Evolutionary conservation across 2,797 vertebrate species (phyloP), one percentile per base, ranked within the genome.

Genomic region (Argentina silus): DNA sequence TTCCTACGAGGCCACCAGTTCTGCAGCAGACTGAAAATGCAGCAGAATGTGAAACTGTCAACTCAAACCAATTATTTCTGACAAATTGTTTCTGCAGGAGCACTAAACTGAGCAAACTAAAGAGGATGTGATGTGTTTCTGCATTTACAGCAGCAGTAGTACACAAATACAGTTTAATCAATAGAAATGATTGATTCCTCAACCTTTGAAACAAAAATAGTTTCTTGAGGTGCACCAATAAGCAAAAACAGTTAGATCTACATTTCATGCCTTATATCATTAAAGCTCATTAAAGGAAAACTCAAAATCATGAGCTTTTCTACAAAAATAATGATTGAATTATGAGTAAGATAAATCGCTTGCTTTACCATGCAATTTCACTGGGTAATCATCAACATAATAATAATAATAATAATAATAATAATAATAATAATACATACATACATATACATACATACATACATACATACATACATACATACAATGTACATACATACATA

Each of bases 1-100:
- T 99, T 99, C 78, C 97, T 95, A 6, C 96, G 93, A 87, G 98
- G 95, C 98, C 98, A 99, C 98, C 98, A 99, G 85, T 99, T 99
- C 92, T 99, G 98, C 75, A 99, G 94, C 81, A 99, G 89, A 70
- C 98, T 99, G 81, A 0, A 79, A 66, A 23, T 14, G 44, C 9
- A 76, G 77, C 17, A 78, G 78, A 74, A 7, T 62, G 62, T 74
- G 59, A 66, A 56, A 9, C 82, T 81, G 85, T 86, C 81, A 90
- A 69, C 72, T 77, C 78, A 75, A 67, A 83, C 78, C 74, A 87
- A 85, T 89, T 86, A 84, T 80, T 78, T 85, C 69, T 80, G 81
- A 88, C 82, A 87, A 83, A 73, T 53, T 43, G 70, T 63, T 70
- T 50, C 76, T 60, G 78, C 66, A 65, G 74, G 75, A 85, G 59